Percentiles rank a stretch among this genome's conserved stretches.
phyloP scores from a whole-genome alignment of 2,113 vertebrate species.

The Anas platyrhynchos region DNA sequence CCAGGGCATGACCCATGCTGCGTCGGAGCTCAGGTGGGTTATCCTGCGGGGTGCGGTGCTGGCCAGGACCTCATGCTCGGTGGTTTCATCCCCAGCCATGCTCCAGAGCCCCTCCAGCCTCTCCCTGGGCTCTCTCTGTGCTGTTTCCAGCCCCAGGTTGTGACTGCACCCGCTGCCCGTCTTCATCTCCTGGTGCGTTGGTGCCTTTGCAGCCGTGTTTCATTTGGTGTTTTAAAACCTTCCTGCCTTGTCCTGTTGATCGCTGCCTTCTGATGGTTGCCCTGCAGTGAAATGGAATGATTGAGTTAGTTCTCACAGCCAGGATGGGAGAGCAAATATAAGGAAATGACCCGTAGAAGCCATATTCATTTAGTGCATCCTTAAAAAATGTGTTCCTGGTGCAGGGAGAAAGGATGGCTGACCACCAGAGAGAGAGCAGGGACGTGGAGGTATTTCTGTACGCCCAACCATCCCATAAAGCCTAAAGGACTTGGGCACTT shows the following conservation, averaged over 20 bases:
- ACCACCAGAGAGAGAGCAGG: background rate
- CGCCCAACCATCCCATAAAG: background rate
- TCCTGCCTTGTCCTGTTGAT: background rate
- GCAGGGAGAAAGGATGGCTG: background rate
- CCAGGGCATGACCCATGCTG: too few species aligned
- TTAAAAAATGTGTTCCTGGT: background rate
- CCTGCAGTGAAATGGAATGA: background rate
- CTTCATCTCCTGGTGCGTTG: background rate
- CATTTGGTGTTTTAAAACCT: background rate
- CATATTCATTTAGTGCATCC: background rate
- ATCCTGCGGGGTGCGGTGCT: background rate
- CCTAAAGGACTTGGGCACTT: background rate
- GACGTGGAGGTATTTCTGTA: background rate
- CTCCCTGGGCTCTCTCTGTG: background rate
- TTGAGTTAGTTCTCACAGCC: background rate
- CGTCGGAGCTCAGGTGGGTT: background rate
- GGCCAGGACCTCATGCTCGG: background rate
- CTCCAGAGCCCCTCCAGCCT: too few species aligned
- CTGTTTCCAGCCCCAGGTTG: background rate
- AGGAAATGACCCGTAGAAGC: background rate
- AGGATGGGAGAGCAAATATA: background rate
- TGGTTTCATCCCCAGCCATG: background rate
- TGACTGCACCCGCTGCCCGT: background rate
- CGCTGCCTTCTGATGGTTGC: background rate
- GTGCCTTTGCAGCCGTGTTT: background rate